These are phyloP conservation scores for Meloidogyne exigua DNA, from an alignment of 1,140 invertebrate genomes.

Conservation along the genomic window DNA sequence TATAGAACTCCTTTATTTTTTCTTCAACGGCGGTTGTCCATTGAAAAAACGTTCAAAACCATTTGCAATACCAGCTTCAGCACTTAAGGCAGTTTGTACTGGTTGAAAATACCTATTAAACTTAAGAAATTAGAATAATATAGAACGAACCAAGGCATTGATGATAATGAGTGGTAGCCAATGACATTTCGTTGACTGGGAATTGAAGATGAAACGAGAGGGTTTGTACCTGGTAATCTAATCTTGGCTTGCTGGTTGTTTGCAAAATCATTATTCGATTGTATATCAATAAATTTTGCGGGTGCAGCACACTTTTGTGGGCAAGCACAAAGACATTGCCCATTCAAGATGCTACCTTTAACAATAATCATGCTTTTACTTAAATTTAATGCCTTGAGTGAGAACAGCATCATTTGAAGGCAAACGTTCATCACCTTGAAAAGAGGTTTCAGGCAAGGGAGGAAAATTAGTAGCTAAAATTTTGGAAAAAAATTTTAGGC, in stretches of 20 bases:
- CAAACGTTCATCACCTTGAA: slow-evolving; percentile 26
- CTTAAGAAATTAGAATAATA: not conserved
- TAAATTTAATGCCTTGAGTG: slow-evolving; percentile 1
- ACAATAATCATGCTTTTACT: not conserved
- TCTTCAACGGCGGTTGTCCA: slow-evolving; percentile 37
- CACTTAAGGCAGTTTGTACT: slow-evolving; percentile 33
- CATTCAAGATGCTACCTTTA: slow-evolving; percentile 42
- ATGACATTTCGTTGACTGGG: not conserved
- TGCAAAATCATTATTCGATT: not conserved
- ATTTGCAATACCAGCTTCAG: slow-evolving; percentile 45
- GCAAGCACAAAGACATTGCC: slow-evolving; percentile 52
- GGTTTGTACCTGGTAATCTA: not conserved
- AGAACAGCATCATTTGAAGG: slow-evolving; percentile 13
- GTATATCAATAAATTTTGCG: not conserved
- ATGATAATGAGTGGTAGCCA: not conserved
- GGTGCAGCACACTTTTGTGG: slow-evolving; percentile 27
- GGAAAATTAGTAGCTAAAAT: not conserved
- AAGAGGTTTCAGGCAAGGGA: slow-evolving; percentile 11
- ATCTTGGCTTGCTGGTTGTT: not conserved
- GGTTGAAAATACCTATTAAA: slow-evolving; percentile 28
- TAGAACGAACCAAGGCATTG: slow-evolving; percentile 21
- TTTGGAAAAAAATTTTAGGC: not conserved
- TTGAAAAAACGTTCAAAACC: slow-evolving; percentile 51
- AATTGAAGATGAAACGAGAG: not conserved
- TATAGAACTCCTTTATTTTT: too few species aligned